Percentiles rank a stretch among this genome's conserved stretches.
phyloP scores from a whole-genome alignment of 1,140 invertebrate genomes.

The Drosophila bocqueti region DNA sequence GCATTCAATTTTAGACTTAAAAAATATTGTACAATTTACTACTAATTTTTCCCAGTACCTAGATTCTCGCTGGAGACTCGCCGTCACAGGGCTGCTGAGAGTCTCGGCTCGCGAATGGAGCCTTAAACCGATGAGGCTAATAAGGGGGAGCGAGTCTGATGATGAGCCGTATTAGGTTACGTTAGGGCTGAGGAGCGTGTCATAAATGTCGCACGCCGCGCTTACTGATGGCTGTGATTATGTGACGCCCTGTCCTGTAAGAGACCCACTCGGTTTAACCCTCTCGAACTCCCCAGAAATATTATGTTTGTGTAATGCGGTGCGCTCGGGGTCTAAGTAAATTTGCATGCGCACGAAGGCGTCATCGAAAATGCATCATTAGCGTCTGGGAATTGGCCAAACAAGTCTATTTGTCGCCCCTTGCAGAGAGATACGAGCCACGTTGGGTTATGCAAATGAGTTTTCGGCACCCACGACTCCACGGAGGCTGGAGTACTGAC shows the following conservation, averaged over 20 bases:
- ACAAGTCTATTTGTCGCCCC: conserved; percentile 80
- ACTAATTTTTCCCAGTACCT: background rate
- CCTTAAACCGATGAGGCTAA: conserved; percentile 75
- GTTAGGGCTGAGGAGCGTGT: conserved; percentile 59
- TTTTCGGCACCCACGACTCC: conserved; percentile 26
- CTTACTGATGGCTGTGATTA: conserved; percentile 77
- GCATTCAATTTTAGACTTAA: background rate
- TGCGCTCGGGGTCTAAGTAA: conserved; percentile 49
- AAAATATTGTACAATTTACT: background rate
- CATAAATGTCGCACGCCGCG: conserved; percentile 78
- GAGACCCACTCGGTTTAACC: background rate
- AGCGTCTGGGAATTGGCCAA: conserved; percentile 78
- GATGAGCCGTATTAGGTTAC: conserved; percentile 79
- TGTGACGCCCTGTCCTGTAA: conserved; percentile 1
- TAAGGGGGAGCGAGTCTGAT: conserved; percentile 54
- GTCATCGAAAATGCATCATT: conserved; percentile 81
- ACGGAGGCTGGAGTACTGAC: conserved; percentile 10
- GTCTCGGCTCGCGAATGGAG: conserved; percentile 44
- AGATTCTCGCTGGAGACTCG: conserved; percentile 2
- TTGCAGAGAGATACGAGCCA: conserved; percentile 51
- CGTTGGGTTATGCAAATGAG: conserved; percentile 71
- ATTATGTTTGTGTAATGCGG: conserved; percentile 41
- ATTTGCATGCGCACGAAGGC: conserved; percentile 73
- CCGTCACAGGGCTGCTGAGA: conserved; percentile 51
- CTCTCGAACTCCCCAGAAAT: background rate